phyloP scores from a whole-genome alignment of 2,888 invertebrate species.

The Actias luna region DNA sequence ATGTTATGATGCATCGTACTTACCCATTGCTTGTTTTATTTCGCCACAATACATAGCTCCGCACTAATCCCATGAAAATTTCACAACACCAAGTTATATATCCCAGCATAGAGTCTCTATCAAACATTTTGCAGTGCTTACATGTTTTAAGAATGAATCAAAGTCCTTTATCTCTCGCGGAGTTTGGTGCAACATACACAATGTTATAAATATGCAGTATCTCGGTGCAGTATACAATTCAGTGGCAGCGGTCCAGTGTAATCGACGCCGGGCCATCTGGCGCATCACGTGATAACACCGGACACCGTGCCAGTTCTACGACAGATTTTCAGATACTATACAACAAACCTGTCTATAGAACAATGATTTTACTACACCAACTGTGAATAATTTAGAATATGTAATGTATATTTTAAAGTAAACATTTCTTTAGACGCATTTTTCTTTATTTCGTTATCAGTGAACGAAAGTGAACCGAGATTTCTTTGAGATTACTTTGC shows the following conservation, averaged over 20 bases:
- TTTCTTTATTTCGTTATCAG: no score
- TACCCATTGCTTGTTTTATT: no score
- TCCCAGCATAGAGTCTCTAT: no score
- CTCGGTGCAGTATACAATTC: conserved; percentile 21
- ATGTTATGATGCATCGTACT: no score
- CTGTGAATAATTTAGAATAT: not conserved
- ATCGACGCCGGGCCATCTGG: conserved; percentile 54
- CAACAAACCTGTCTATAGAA: conserved; percentile 14
- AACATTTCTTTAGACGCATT: no score
- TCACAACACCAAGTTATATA: no score
- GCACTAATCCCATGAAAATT: no score
- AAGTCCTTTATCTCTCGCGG: not conserved
- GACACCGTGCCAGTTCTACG: conserved; percentile 56
- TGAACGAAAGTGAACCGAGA: no score
- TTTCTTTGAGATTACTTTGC: no score
- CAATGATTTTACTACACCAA: not conserved
- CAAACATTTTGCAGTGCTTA: no score
- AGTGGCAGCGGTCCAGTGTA: conserved; percentile 57
- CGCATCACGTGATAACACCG: conserved; percentile 48
- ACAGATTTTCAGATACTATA: conserved; percentile 30
- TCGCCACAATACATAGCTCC: no score
- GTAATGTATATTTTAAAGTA: no score
- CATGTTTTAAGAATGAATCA: not conserved
- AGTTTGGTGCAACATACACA: conserved; percentile 12
- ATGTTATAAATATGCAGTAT: conserved; percentile 4